Conservation (phyloP, 2,888 invertebrate species). For the Vanessa cardui region DNA sequence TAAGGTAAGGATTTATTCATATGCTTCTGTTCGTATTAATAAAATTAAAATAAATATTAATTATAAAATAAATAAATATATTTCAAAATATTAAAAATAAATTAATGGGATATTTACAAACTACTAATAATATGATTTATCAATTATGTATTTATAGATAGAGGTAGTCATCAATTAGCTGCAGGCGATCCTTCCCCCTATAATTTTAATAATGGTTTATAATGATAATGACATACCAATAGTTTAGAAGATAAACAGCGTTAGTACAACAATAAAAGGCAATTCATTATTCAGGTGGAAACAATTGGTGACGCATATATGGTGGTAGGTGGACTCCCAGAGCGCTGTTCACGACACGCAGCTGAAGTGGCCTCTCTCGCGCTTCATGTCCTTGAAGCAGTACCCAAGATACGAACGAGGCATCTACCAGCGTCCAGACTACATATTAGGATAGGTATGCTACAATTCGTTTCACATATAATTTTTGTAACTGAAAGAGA, state of each 20-base stretch:
- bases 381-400: constrained; percentile 87
- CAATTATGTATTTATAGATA: too few relatives aligned
- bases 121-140: too few relatives aligned
- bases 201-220: too few relatives aligned
- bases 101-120: too few relatives aligned
- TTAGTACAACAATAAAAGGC: too few relatives aligned
- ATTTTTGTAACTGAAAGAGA: too few relatives aligned
- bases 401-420: constrained; percentile 86
- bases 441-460: constrained; percentile 86
- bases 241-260: too few relatives aligned
- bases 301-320: constrained; percentile 93
- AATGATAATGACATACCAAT: too few relatives aligned
- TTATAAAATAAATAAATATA: too few relatives aligned
- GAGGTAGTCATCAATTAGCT: too few relatives aligned
- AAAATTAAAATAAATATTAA: background rate
- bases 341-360: constrained; percentile 88
- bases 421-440: constrained; percentile 87
- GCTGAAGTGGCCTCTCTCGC: constrained; percentile 92
- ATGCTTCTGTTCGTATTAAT: background rate
- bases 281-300: constrained; percentile 82
- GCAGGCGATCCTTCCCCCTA: too few relatives aligned
- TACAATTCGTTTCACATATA: background rate
- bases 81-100: too few relatives aligned
- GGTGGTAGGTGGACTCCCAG: constrained; percentile 91
- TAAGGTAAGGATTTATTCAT: constrained; percentile 82